Percentiles rank a stretch among this genome's conserved stretches.
phyloP scores from a whole-genome alignment of 2,797 vertebrate genomes.

The Phrynocephalus forsythii region DNA sequence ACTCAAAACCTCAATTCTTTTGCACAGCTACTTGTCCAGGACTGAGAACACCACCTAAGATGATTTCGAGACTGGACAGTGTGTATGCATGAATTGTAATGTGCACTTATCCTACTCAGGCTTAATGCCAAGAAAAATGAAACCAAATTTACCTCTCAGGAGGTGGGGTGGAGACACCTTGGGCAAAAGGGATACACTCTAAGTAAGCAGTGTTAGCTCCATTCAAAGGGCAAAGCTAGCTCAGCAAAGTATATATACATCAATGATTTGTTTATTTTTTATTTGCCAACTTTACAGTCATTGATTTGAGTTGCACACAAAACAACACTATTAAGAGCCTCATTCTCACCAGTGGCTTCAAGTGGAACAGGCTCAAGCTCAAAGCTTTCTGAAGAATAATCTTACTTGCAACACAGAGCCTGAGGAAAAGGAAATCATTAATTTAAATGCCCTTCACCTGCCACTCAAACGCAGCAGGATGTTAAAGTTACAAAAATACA shows the following conservation, averaged over 20 bases:
- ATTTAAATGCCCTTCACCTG: slow-evolving; percentile 21
- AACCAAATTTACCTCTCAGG: background rate
- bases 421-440: slow-evolving; percentile 44
- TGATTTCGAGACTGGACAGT: background rate
- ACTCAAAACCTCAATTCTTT: too few species aligned
- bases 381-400: slow-evolving; percentile 46
- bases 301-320: background rate
- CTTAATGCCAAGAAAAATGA: background rate
- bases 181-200: background rate
- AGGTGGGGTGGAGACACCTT: background rate
- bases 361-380: slow-evolving; percentile 5
- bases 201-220: background rate
- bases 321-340: slow-evolving; percentile 21
- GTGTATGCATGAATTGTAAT: background rate
- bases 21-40: too few species aligned
- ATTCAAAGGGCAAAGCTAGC: background rate
- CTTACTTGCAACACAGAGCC: slow-evolving; percentile 18
- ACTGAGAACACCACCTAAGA: too few species aligned
- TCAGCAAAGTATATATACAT: background rate
- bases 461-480: slow-evolving; percentile 45
- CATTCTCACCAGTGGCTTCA: slow-evolving; percentile 17
- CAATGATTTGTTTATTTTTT: slow-evolving; percentile 14
- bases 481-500: slow-evolving; percentile 37
- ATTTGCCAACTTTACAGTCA: slow-evolving; percentile 9
- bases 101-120: background rate